Conservation (phyloP, 2,113 vertebrate genomes). For the Oceanodroma tethys region DNA sequence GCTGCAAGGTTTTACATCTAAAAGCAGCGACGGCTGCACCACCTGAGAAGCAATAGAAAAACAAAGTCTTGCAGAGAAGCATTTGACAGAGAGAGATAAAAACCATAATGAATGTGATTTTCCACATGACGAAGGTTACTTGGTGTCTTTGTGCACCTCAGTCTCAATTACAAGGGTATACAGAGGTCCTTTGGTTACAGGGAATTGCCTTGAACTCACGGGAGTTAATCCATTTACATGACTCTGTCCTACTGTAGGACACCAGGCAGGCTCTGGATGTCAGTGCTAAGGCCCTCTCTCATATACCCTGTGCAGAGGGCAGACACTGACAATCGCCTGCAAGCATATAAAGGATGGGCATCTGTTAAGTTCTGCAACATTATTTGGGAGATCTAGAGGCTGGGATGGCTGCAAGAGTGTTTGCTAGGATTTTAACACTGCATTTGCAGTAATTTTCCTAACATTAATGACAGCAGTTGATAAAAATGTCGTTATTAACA, state of each 20-base stretch:
- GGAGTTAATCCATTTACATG: not conserved
- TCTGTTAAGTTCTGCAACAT: not conserved
- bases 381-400: not conserved
- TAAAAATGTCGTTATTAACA: not conserved
- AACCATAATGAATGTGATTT: not conserved
- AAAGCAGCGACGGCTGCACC: accelerated
- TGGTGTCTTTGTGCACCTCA: too few species aligned
- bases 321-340: accelerated
- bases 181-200: not conserved
- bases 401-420: not conserved
- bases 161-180: not conserved
- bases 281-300: not conserved
- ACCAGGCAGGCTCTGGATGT: not conserved
- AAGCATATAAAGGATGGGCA: not conserved
- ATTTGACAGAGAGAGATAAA: not conserved
- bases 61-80: not conserved
- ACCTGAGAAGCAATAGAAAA: not conserved
- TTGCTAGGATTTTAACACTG: not conserved
- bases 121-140: not conserved
- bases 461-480: not conserved
- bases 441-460: not conserved
- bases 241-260: not conserved
- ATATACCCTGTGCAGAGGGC: not conserved
- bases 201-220: not conserved
- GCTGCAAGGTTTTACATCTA: not conserved